Base-by-base conservation (phyloP, 92 coral and sea anemone genomes). In the Actinernus sp. region DNA sequence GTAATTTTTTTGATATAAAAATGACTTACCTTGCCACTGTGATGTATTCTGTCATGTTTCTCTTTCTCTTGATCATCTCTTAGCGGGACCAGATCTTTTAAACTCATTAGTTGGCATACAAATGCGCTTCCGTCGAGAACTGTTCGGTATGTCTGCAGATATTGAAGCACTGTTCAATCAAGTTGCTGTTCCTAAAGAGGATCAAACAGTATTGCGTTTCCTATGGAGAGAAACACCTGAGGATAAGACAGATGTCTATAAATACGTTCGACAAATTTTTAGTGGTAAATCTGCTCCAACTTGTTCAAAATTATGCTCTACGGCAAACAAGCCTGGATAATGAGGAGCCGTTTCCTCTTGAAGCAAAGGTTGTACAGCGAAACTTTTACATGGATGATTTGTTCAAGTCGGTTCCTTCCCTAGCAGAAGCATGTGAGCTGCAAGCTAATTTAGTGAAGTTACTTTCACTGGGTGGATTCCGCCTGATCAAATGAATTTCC, bases 271-370 rank as follows among this genome's bases (percentile, higher is more conserved):
- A n/a, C 48, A 66, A 20, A 65, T 73, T 55, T 63, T 68, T 51
- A 38, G 43, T 26, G 78, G 59, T 7, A 78, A 68, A 55, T 63
- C 30, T 63, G 59, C 40, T n/a, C 79, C 73, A 50, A 58, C 80
- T 6, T 71, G 87, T 25, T 66, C 80, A n/a, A 3, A 80, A 80
- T 26, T 78, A 78, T 40, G 58, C 59, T 14, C 38, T 79, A 36
- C n/a, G 36, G 19, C 69, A 56, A 27, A 60, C 40, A 1, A 72
- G 71, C 24, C 71, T 59, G 26, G 85, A 78, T 16, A 67, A 48
- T 59, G 63, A 48, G 26, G 4, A 33, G 45, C 55, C 59, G 51
- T 78, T 46, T 24, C 85, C 85, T 2, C 30, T 10, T n/a, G 72
- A 70, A 11, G 71, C 78, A 37, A 25, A 27, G 32, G 85, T 71